Evolutionary conservation across 2,888 invertebrate species (phyloP), one percentile per base, ranked within the genome.

Genomic region (Lycia hirtaria): DNA sequence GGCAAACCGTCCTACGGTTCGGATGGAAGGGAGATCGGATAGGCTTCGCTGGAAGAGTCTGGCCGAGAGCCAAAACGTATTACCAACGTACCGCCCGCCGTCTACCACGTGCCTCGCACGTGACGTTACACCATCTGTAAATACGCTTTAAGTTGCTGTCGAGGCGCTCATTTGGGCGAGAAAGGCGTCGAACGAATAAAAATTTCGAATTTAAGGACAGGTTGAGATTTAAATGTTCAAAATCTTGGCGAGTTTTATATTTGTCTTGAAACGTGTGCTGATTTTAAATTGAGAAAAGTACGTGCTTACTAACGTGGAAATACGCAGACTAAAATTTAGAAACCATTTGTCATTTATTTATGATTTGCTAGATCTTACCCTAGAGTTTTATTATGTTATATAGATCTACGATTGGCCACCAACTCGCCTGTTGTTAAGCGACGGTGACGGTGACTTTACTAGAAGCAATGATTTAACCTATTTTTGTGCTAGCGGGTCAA

Each of bases 21-120:
- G 72, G 72, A 76, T 75, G 73, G 75, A 75, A 75, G 69, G 71
- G 62, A 60, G 71, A 76, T 77, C 73, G 67, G 64, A 72, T 73
- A 69, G 75, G 71, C 70, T 70, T 65, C 60, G 62, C 64, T 62
- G 65, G 65, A 67, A 62, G 51, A 68, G 62, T 63, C 73, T 78
- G 78, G 78, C 78, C 41, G 6, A 12, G 26, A 22, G 78, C 78
- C 78, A 78, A 73, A 72, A 75, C 68, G 73, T 73, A 73, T 75
- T 75, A 75, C 72, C 64, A 68, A 67, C 64, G 63, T 64, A 64
- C 71, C 68, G 72, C 67, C 70, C 66, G 50, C 54, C 61, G n/a
- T n/a, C 64, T 64, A 64, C 71, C 68, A 73, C 67, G 71, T 67
- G 50, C 54, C 61, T 56, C 65, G 58, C 60, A 73, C 72, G 69